phyloP scores from a whole-genome alignment of 1,140 invertebrate genomes.

The Pogonomyrmex barbatus region DNA sequence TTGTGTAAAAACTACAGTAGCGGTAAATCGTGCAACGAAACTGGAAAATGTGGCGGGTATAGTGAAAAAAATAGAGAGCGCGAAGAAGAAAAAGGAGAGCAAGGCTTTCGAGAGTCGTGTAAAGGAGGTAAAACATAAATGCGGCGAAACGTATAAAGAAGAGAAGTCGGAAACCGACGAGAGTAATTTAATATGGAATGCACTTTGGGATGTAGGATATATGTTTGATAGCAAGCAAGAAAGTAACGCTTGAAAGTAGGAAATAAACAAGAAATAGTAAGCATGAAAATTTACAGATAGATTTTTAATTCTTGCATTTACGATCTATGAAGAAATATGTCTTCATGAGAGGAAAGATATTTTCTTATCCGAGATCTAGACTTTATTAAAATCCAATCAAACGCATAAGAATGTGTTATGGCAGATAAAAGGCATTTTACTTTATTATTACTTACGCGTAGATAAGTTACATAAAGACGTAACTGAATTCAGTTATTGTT shows the following conservation, averaged over 20 bases:
- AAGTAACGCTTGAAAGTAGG: conserved; percentile 11
- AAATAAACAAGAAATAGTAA: conserved; percentile 14
- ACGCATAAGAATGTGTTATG: not conserved
- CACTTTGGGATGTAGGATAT: not conserved
- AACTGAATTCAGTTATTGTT: not conserved
- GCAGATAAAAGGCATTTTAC: not conserved
- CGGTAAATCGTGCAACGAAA: not conserved
- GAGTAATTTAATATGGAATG: conserved; percentile 39
- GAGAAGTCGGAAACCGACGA: conserved; percentile 5
- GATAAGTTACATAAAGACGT: not conserved
- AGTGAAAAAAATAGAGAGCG: conserved; percentile 34
- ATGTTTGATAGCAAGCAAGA: not conserved
- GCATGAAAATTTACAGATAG: not conserved
- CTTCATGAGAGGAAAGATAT: not conserved
- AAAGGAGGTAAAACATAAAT: conserved; percentile 32
- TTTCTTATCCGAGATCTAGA: not conserved
- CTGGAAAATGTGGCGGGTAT: conserved; percentile 29
- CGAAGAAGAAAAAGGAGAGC: conserved; percentile 50
- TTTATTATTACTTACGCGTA: not conserved
- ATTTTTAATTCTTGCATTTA: not conserved
- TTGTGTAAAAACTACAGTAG: conserved; percentile 38
- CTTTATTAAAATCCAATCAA: conserved; percentile 22
- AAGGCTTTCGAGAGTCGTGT: conserved; percentile 51
- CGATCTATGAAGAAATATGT: not conserved
- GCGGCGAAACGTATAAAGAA: conserved; percentile 2